Evolutionary conservation across 2,797 vertebrate species (phyloP).

Genomic region (Bovichtus diacanthus): DNA sequence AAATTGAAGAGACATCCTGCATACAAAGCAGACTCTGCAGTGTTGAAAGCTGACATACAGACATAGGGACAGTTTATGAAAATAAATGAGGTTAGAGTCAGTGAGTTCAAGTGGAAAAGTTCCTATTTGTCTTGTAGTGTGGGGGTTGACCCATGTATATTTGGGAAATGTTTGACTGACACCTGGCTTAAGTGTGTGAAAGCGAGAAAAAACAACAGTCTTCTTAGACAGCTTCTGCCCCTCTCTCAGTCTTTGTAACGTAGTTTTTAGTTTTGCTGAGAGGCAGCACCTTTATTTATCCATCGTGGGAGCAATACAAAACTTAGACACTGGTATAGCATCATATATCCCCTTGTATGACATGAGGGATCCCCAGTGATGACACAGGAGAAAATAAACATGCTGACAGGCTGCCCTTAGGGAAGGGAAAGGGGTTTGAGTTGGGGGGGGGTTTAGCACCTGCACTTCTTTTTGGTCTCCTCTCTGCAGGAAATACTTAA

Average conservation of each 20-base stretch:
- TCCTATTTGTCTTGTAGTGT: constrained; percentile 33
- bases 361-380: constrained; percentile 70
- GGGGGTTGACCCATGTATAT: constrained; percentile 49
- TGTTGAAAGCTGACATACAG: constrained; percentile 50
- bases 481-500: constrained; percentile 75
- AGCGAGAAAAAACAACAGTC: constrained; percentile 27
- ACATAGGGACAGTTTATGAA: constrained; percentile 52
- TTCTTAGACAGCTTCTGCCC: neutral
- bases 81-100: constrained; percentile 60
- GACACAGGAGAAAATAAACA: constrained; percentile 82
- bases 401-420: constrained; percentile 70
- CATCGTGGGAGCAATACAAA: constrained; percentile 40
- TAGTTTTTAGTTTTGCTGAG: too few species aligned
- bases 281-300: constrained; percentile 37
- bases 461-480: constrained; percentile 64
- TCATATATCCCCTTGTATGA: constrained; percentile 54
- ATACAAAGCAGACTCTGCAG: constrained; percentile 30
- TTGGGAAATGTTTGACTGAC: constrained; percentile 68
- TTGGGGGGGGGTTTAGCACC: constrained; percentile 67
- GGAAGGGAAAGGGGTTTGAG: constrained; percentile 59
- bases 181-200: constrained; percentile 60
- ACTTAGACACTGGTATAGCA: constrained; percentile 47
- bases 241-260: constrained; percentile 16
- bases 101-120: constrained; percentile 69
- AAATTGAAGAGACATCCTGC: constrained; percentile 57